Base-by-base conservation (phyloP, 35 echinoderm and acorn worm species). In the Anneissia japonica region DNA sequence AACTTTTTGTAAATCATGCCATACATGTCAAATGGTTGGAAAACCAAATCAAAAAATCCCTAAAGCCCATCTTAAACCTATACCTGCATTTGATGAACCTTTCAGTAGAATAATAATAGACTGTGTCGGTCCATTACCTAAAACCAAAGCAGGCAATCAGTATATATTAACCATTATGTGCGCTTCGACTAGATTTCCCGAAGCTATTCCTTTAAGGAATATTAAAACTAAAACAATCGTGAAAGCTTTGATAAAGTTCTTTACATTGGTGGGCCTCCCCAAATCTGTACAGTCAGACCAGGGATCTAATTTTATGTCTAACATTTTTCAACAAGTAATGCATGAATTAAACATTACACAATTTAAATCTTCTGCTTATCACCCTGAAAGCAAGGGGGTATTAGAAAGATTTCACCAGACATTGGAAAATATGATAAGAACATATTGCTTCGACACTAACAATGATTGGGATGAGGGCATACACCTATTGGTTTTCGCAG, bases 391-490 rank as follows among this genome's bases (percentile, higher is more conserved):
- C 14, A 37, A 74, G 30, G 75, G 91, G 31, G 86, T 83, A 29
- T 31, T 90, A 56, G 80, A 84, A 45, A 16, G 88, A 31, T 94
- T 94, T 23, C 92, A 94, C 31, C 88, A 87, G 84, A 94, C 92
- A 34, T 45, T 94, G 74, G 90, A 90, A 74, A 90, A 82, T 37
- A 87, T 94, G 84, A 79, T 90, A 19, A 90, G 33, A 34, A 75
- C 77, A 9, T 93, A 85, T 43, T 94, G 84, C 73, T 40, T 74
- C 23, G 83, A 90, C 28, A 87, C 74, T 87, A 46, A 84, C 17
- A 94, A 87, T 32, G 88, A 94, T 83, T 94, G 92, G 92, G 80
- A 94, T 72, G 88, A 94, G 35, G 88, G 92, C 17, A 79, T 94
- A 16, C 74, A 73, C 38, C 75, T 90, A 23, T 35, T 94, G 9